Conservation (phyloP, 2,113 vertebrate species). For the Prunella fulvescens region DNA sequence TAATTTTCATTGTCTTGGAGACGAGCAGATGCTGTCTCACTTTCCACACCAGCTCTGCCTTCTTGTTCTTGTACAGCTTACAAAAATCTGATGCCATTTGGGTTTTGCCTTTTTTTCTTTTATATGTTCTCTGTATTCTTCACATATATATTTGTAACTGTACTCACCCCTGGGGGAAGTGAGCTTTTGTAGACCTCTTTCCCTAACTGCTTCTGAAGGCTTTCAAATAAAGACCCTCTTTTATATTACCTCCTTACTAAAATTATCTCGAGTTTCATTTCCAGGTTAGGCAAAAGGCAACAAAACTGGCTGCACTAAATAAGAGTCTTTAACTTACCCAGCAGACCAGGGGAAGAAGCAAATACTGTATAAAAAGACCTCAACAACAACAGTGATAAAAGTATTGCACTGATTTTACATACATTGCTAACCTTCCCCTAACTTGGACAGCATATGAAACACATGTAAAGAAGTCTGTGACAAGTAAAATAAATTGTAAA, state of each 20-base stretch:
- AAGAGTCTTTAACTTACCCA: not conserved
- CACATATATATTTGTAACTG: not conserved
- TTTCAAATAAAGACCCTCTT: not conserved
- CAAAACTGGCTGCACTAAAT: not conserved
- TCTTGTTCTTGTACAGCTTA: not conserved
- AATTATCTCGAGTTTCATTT: not conserved
- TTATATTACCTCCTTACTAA: not conserved
- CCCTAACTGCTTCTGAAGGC: not conserved
- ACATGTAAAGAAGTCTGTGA: not conserved
- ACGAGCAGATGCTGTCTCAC: not conserved
- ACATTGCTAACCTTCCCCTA: not conserved
- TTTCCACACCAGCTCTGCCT: not conserved
- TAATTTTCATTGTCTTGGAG: not conserved
- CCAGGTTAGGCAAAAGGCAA: not conserved
- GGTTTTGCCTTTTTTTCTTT: not conserved
- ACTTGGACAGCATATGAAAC: not conserved
- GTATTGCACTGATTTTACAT: not conserved
- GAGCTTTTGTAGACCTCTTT: not conserved
- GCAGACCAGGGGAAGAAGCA: not conserved
- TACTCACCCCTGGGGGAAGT: fast-evolving
- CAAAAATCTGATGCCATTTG: not conserved
- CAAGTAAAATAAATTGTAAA: not conserved
- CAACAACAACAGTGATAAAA: not conserved
- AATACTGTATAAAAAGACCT: not conserved
- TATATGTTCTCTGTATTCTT: too few species aligned